phyloP scores from a whole-genome alignment of 2,888 invertebrate species.

The Metacarcinus magister region DNA sequence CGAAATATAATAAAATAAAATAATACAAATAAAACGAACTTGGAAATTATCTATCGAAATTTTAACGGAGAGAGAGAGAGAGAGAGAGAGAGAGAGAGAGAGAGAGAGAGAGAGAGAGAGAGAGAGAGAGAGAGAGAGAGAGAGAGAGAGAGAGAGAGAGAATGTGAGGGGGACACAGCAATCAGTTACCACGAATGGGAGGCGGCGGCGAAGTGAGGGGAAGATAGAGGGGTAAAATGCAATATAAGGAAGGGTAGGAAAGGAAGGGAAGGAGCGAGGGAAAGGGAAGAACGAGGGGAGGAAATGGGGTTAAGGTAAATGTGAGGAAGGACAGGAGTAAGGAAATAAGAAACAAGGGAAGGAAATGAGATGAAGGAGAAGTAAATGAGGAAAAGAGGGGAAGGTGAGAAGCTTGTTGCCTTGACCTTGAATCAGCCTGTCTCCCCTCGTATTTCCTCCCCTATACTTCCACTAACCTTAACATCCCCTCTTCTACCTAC shows the following conservation, averaged over 20 bases:
- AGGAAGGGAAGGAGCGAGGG: neutral
- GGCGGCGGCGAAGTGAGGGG: neutral
- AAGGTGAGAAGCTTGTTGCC: neutral
- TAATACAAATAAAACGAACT: neutral
- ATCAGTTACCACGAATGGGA: neutral
- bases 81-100: neutral
- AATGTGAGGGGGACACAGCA: neutral
- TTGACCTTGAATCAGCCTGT: neutral
- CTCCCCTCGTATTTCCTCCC: neutral
- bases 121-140: neutral
- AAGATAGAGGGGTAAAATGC: neutral
- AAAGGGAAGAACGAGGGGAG: neutral
- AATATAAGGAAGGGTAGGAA: neutral
- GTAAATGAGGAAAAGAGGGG: neutral
- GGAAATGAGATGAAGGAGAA: no score
- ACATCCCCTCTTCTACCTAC: neutral
- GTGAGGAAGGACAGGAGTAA: no score
- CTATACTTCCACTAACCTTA: neutral
- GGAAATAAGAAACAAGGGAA: no score
- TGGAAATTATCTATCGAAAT: neutral
- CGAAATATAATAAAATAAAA: neutral
- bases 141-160: neutral
- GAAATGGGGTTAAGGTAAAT: no score
- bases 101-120: neutral
- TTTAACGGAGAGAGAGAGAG: neutral